These are phyloP conservation scores for Melanotaenia trifasciata DNA, from an alignment of 2,797 vertebrate genomes.

Conservation along the genomic window DNA sequence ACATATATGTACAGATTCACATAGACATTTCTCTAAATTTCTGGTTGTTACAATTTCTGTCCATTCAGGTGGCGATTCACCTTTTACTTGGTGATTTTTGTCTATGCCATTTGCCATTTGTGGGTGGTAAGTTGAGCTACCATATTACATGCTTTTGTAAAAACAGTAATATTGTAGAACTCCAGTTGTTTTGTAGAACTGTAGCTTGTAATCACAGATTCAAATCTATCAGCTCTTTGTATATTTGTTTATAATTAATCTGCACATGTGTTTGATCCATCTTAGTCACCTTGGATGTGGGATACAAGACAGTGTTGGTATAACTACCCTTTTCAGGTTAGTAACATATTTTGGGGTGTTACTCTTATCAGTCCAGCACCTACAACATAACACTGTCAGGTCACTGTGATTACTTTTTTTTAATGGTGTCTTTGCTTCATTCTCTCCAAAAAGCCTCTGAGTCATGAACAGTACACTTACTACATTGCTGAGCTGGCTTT, in stretches of 20 bases:
- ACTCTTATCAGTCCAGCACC: background rate
- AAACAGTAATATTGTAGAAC: background rate
- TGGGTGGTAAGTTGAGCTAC: slow-evolving; percentile 75
- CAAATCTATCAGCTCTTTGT: background rate
- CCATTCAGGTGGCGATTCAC: slow-evolving; percentile 78
- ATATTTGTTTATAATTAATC: background rate
- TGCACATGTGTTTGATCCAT: background rate
- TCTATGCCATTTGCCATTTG: slow-evolving; percentile 71
- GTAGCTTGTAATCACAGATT: background rate
- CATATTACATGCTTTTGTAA: background rate
- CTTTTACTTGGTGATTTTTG: slow-evolving; percentile 78
- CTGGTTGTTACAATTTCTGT: slow-evolving; percentile 2
- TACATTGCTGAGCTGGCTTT: slow-evolving; percentile 94
- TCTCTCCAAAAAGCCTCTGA: slow-evolving; percentile 85
- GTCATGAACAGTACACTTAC: slow-evolving; percentile 89
- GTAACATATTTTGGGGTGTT: background rate
- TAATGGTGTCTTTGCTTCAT: slow-evolving; percentile 48
- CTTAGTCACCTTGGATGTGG: slow-evolving; percentile 80
- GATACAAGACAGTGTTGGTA: slow-evolving; percentile 76
- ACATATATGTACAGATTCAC: background rate
- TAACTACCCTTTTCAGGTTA: slow-evolving; percentile 80
- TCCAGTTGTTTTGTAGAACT: background rate
- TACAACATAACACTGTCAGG: background rate
- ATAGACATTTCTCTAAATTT: background rate
- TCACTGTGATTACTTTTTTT: slow-evolving; percentile 10